Percentiles rank a stretch among this genome's conserved stretches.
phyloP scores from a whole-genome alignment of 35 echinoderm and acorn worm genomes.

The Ophioderma brevispina region DNA sequence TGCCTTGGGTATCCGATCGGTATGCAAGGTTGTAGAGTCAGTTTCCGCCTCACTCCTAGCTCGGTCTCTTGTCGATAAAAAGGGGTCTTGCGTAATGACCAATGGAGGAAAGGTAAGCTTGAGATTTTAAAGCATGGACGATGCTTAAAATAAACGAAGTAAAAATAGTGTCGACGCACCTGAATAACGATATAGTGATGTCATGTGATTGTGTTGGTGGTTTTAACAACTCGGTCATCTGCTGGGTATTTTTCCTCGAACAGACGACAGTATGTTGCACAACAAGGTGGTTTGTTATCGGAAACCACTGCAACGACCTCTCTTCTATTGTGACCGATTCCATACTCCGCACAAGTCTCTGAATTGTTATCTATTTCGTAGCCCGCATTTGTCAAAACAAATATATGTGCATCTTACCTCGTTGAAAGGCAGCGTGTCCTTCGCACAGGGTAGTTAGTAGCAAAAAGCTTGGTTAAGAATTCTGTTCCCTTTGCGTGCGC shows the following conservation, averaged over 20 bases:
- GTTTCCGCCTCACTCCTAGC: neutral
- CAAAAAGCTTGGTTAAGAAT: neutral
- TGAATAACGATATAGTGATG: neutral
- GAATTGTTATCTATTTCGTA: neutral
- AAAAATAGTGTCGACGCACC: neutral
- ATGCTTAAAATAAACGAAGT: neutral
- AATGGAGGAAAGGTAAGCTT: neutral
- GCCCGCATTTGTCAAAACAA: neutral
- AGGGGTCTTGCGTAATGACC: neutral
- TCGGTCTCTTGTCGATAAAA: neutral
- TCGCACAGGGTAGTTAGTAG: conserved; percentile 1
- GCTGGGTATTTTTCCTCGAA: neutral
- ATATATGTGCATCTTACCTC: neutral
- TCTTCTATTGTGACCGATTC: neutral
- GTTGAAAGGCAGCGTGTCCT: neutral
- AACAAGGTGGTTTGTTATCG: conserved; percentile 29
- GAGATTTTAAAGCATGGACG: neutral
- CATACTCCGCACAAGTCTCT: conserved; percentile 24
- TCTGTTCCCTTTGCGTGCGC: neutral
- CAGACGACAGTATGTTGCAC: neutral
- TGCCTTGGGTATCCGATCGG: too few relatives aligned
- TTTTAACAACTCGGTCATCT: neutral
- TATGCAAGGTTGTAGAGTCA: neutral
- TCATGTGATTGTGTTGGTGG: neutral
- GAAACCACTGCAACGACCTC: conserved; percentile 34